phyloP scores from a whole-genome alignment of 2,888 invertebrate genomes.

The Mythimna ferrago region DNA sequence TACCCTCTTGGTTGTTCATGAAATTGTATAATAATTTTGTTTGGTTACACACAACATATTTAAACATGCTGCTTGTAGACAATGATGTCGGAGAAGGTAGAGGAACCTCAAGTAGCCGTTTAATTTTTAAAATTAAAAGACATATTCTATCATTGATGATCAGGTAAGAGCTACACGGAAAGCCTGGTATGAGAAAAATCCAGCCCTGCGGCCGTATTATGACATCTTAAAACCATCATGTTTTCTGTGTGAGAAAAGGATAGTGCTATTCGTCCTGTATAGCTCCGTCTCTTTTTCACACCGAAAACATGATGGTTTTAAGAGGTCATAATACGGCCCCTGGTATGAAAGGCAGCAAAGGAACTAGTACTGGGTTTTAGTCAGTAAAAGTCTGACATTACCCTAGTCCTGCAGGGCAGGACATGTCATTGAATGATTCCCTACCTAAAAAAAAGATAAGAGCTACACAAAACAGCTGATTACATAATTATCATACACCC shows the following conservation, averaged over 20 bases:
- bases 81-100: background rate
- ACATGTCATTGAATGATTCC: too few species aligned
- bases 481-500: background rate
- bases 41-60: background rate
- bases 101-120: background rate
- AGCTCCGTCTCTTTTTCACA: too few species aligned
- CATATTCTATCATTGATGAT: background rate
- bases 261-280: too few species aligned
- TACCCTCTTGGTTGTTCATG: background rate
- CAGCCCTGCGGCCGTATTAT: too few species aligned
- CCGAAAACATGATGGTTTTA: too few species aligned
- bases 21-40: conserved; percentile 17
- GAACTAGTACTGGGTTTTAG: too few species aligned
- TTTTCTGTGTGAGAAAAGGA: too few species aligned
- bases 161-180: background rate
- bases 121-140: background rate
- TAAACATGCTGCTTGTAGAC: background rate
- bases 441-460: background rate
- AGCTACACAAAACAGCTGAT: background rate
- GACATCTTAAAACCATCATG: too few species aligned
- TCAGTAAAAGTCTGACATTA: too few species aligned
- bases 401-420: too few species aligned
- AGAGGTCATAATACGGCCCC: too few species aligned
- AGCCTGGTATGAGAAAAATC: background rate
- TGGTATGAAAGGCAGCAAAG: too few species aligned